These are phyloP conservation scores for Eristalis intricaria DNA, from an alignment of 2,888 invertebrate genomes.

Conservation along the genomic window DNA sequence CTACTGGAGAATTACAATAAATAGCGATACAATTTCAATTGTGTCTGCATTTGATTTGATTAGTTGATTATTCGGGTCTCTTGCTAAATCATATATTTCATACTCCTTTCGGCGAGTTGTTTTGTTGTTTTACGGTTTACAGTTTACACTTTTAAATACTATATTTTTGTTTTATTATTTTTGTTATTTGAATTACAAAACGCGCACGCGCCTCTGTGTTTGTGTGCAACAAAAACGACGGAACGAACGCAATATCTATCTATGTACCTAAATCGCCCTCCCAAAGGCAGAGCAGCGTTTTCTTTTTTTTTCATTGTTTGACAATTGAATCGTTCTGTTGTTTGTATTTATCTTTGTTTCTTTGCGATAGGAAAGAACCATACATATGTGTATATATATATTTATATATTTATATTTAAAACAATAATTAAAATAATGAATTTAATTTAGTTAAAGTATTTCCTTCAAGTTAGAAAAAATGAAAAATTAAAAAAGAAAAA, in stretches of 20 bases:
- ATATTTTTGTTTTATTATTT: background rate
- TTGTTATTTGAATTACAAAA: background rate
- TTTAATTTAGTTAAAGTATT: conserved; percentile 62
- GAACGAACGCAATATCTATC: background rate
- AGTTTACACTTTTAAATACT: background rate
- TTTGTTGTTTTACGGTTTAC: background rate
- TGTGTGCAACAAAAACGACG: conserved; percentile 31
- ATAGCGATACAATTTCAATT: conserved; percentile 34
- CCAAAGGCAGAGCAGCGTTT: background rate
- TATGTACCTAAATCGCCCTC: background rate
- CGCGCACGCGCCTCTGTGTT: background rate
- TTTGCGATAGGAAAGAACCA: conserved; percentile 53
- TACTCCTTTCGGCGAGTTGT: conserved; percentile 9
- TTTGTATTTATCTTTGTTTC: conserved; percentile 12
- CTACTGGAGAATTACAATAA: conserved; percentile 16
- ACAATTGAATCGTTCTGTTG: background rate
- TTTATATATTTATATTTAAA: conserved; percentile 34
- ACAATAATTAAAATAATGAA: conserved; percentile 65
- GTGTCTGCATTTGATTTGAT: conserved; percentile 20
- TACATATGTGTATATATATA: conserved; percentile 41
- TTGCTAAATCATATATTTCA: background rate
- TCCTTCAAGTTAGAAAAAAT: conserved; percentile 32
- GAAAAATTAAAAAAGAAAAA: conserved; percentile 10
- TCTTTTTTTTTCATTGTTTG: background rate
- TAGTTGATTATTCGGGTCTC: conserved; percentile 21